A percentile compares a stretch with the other conserved stretches of the same genome.
Evolutionary conservation across 2,797 vertebrate genomes (phyloP).

Genomic region (Myripristis jacobus): DNA sequence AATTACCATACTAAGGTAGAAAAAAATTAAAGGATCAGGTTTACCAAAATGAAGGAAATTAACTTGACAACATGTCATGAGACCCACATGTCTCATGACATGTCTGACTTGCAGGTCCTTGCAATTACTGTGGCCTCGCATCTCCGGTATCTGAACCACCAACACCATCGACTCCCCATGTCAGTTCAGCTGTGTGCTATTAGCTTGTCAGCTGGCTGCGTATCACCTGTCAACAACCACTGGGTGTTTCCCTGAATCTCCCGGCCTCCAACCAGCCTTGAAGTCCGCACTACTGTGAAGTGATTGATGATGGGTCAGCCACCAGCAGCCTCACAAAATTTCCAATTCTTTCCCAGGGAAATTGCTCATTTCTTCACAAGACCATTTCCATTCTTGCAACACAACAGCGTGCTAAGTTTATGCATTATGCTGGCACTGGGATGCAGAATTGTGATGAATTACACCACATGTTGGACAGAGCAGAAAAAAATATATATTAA

Average conservation of each 20-base stretch:
- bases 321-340: constrained; percentile 92
- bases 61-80: no score
- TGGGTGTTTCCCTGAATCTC: constrained; percentile 59
- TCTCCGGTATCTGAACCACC: constrained; percentile 43
- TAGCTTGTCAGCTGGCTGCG: constrained; percentile 83
- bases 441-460: constrained; percentile 95
- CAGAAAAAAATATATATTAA: constrained; percentile 78
- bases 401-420: constrained; percentile 91
- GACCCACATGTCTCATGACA: neutral
- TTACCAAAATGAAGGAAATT: no score
- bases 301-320: constrained; percentile 99
- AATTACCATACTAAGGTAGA: no score
- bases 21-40: no score
- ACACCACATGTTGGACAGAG: constrained; percentile 85
- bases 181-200: constrained; percentile 87
- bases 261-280: constrained; percentile 81
- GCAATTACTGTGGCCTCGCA: neutral
- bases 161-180: constrained; percentile 20
- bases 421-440: constrained; percentile 91
- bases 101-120: constrained; percentile 12
- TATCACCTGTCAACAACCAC: constrained; percentile 87
- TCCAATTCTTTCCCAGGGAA: constrained; percentile 98
- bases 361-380: constrained; percentile 97
- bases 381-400: constrained; percentile 96
- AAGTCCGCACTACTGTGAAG: constrained; percentile 84